These are phyloP conservation scores for Amphibalanus amphitrite DNA, from an alignment of 1,140 invertebrate species.

Conservation along the genomic window DNA sequence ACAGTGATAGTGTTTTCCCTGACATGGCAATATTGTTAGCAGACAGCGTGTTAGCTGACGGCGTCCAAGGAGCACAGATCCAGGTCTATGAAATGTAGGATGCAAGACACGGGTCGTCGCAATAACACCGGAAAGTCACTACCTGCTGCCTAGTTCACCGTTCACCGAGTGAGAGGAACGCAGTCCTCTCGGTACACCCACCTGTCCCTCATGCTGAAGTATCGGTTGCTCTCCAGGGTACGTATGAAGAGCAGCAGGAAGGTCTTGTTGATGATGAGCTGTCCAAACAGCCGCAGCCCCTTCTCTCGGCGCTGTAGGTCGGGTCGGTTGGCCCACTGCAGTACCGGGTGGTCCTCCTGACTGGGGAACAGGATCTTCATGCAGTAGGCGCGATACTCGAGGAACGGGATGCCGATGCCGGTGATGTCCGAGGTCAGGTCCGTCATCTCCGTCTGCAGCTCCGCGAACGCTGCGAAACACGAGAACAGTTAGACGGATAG, in stretches of 20 bases:
- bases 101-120: too few relatives aligned
- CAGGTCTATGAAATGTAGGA: too few relatives aligned
- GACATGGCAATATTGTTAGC: too few relatives aligned
- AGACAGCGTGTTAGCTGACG: too few relatives aligned
- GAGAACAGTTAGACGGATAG: background rate
- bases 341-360: conserved; percentile 77
- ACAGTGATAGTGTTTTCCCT: too few relatives aligned
- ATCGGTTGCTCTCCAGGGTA: conserved; percentile 90
- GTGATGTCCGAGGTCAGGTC: conserved; percentile 89
- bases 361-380: conserved; percentile 98
- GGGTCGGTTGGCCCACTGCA: conserved; percentile 70
- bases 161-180: too few relatives aligned
- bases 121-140: too few relatives aligned
- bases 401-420: conserved; percentile 86
- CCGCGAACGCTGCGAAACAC: conserved; percentile 64
- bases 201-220: conserved; percentile 68
- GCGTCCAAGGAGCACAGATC: too few relatives aligned
- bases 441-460: conserved; percentile 98
- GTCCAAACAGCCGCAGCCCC: conserved; percentile 80
- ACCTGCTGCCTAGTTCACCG: too few relatives aligned
- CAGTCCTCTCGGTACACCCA: conserved; percentile 19
- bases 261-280: conserved; percentile 94
- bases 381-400: conserved; percentile 90
- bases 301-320: conserved; percentile 80
- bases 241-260: conserved; percentile 91